A percentile compares a stretch with the other conserved stretches of the same genome.
These are phyloP conservation scores for Danaus melanippus DNA, from an alignment of 1,140 invertebrate genomes.

Conservation along the genomic window DNA sequence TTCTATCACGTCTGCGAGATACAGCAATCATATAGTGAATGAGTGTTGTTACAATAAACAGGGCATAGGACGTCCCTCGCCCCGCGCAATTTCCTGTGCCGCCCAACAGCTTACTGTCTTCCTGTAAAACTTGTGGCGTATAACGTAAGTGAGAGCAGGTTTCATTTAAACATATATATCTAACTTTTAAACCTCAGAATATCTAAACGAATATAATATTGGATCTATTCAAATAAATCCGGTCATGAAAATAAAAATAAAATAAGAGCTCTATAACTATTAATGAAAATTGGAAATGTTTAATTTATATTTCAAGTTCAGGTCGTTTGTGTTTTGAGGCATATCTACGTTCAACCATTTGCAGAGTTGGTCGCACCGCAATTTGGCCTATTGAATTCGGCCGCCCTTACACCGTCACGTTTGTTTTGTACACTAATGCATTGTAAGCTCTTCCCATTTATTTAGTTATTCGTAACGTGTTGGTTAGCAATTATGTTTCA, in stretches of 20 bases:
- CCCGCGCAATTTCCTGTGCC: constrained; percentile 42
- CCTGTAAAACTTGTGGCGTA: constrained; percentile 19
- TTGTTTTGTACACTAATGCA: constrained; percentile 33
- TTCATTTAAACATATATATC: no score
- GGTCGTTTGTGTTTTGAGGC: no score
- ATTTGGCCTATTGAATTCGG: constrained; percentile 48
- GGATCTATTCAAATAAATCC: no score
- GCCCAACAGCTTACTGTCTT: constrained; percentile 41
- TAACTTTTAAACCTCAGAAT: no score
- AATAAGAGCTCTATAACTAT: no score
- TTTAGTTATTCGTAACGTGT: constrained; percentile 10
- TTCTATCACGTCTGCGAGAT: no score
- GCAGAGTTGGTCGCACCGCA: constrained; percentile 36
- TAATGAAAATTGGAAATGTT: no score
- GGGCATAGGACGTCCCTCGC: constrained; percentile 19
- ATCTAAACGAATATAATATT: no score
- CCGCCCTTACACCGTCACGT: constrained; percentile 32
- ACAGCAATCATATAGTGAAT: constrained; percentile 9
- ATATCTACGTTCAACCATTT: constrained; percentile 30
- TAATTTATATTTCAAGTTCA: no score
- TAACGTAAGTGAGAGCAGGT: not conserved
- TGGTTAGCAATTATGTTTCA: no score
- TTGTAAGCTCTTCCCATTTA: constrained; percentile 30
- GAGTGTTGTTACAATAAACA: constrained; percentile 35
- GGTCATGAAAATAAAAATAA: no score